Conservation (phyloP, 2,797 vertebrate species). For the Enteromius fasciolatus region DNA sequence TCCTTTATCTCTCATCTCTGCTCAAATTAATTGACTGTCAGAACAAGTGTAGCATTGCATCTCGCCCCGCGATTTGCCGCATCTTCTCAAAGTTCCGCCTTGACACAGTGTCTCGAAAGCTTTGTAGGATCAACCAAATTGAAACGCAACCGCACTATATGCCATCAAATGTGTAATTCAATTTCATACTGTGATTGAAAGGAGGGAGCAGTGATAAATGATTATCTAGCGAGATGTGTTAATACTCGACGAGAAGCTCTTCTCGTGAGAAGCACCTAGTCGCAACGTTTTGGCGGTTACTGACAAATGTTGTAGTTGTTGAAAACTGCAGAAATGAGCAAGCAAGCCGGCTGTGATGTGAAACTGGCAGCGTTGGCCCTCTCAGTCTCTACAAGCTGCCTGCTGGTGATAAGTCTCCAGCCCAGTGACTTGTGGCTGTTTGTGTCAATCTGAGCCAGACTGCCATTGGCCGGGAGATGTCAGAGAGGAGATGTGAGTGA, state of each 20-base stretch:
- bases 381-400: conserved; percentile 71
- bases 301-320: conserved; percentile 53
- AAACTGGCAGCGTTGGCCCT: conserved; percentile 56
- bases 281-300: conserved; percentile 26
- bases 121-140: conserved; percentile 44
- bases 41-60: conserved; percentile 61
- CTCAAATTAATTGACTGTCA: conserved; percentile 69
- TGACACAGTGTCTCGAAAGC: conserved; percentile 33
- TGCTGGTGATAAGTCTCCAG: conserved; percentile 72
- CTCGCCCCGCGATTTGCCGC: conserved; percentile 20
- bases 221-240: conserved; percentile 49
- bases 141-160: conserved; percentile 46
- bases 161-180: conserved; percentile 52
- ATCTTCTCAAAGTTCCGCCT: conserved; percentile 28
- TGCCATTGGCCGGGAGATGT: conserved; percentile 67
- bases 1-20: conserved; percentile 46
- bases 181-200: conserved; percentile 49
- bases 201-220: conserved; percentile 21
- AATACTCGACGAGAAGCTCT: conserved; percentile 47
- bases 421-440: conserved; percentile 70
- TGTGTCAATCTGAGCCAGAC: conserved; percentile 66
- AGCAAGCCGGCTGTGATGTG: conserved; percentile 63
- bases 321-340: conserved; percentile 51
- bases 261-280: conserved; percentile 46
- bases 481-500: conserved; percentile 73